These are phyloP conservation scores for Scaptomyza flava DNA, from an alignment of 2,888 invertebrate genomes.

Conservation along the genomic window DNA sequence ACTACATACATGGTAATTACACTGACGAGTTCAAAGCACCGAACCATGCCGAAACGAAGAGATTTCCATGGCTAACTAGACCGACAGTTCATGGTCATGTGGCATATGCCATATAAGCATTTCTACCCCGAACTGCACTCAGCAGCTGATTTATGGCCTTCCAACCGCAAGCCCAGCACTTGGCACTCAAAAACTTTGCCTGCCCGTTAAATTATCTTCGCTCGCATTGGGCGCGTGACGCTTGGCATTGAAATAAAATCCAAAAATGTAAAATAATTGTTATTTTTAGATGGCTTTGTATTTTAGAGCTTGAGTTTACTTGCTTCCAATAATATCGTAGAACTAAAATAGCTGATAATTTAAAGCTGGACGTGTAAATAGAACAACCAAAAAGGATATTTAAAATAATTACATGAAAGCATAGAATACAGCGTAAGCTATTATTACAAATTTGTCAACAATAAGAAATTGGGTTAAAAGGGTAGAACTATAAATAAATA, in stretches of 20 bases:
- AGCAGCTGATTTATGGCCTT: slow-evolving; percentile 49
- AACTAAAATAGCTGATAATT: slow-evolving; percentile 27
- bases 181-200: slow-evolving; percentile 58
- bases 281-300: slow-evolving; percentile 53
- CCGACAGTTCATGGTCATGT: slow-evolving; percentile 57
- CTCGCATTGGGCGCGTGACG: slow-evolving; percentile 37
- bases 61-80: slow-evolving; percentile 27
- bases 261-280: slow-evolving; percentile 37
- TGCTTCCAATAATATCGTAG: slow-evolving; percentile 4
- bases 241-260: slow-evolving; percentile 66
- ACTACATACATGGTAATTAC: slow-evolving; percentile 18
- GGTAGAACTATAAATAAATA: background rate
- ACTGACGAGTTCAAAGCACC: slow-evolving; percentile 45
- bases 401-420: background rate
- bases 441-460: background rate
- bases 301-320: slow-evolving; percentile 8
- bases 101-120: slow-evolving; percentile 49
- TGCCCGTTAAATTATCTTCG: slow-evolving; percentile 18
- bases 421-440: no score
- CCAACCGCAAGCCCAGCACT: slow-evolving; percentile 20
- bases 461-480: background rate
- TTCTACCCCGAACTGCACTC: slow-evolving; percentile 44
- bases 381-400: background rate
- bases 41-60: background rate
- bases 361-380: slow-evolving; percentile 23